A percentile compares a stretch with the other conserved stretches of the same genome.
Conservation (phyloP, 1,140 invertebrate genomes). For the Hestina assimilis region DNA sequence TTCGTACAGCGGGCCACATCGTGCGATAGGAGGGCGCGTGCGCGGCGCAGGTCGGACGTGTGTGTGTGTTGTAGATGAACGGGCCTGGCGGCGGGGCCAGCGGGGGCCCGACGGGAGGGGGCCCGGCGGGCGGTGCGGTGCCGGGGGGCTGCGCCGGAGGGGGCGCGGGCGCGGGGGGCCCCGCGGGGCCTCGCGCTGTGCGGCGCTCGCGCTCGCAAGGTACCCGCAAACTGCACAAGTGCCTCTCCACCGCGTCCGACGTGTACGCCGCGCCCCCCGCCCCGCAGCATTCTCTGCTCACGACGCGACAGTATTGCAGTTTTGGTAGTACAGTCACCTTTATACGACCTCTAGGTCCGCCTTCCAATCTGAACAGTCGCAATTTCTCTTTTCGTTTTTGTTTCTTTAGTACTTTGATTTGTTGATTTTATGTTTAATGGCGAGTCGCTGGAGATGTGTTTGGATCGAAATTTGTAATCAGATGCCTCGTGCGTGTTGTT, state of each 20-base stretch:
- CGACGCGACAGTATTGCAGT: constrained; percentile 94
- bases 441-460: constrained; percentile 26
- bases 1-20: constrained; percentile 5
- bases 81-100: constrained; percentile 79
- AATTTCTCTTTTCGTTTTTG: constrained; percentile 61
- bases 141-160: constrained; percentile 38
- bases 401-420: constrained; percentile 30
- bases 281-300: constrained; percentile 83
- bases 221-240: constrained; percentile 93
- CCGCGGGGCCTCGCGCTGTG: constrained; percentile 55
- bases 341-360: constrained; percentile 53
- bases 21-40: constrained; percentile 21
- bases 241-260: constrained; percentile 88
- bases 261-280: constrained; percentile 79
- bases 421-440: constrained; percentile 25
- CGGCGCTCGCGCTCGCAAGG: constrained; percentile 91
- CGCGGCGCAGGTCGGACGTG: constrained; percentile 24
- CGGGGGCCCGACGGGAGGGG: constrained; percentile 41
- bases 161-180: constrained; percentile 49
- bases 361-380: constrained; percentile 72
- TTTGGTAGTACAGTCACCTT: constrained; percentile 91
- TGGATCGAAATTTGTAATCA: neutral
- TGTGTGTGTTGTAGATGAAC: constrained; percentile 84
- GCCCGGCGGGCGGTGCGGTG: constrained; percentile 57
- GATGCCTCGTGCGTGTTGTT: constrained; percentile 13